Evolutionary conservation across 2,888 invertebrate species (phyloP).

Genomic region (Drosophila mercatorum): DNA sequence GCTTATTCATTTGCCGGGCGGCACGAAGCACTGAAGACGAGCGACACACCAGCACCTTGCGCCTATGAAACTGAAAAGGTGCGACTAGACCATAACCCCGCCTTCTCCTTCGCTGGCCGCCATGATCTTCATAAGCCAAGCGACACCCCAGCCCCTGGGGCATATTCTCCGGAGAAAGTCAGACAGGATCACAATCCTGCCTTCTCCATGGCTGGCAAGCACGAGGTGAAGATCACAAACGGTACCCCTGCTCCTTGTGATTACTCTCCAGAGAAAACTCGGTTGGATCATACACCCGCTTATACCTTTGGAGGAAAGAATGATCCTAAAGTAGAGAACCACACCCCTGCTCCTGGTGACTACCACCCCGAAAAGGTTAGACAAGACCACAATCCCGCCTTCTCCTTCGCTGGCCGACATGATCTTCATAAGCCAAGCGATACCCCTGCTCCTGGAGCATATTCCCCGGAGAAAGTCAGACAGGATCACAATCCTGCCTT

Average conservation of each 20-base stretch:
- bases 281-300: slow-evolving; percentile 84
- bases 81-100: slow-evolving; percentile 85
- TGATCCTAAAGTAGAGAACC: slow-evolving; percentile 81
- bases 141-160: slow-evolving; percentile 88
- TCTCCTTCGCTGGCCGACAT: neutral
- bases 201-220: slow-evolving; percentile 85
- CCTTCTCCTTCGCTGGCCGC: slow-evolving; percentile 88
- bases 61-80: slow-evolving; percentile 87
- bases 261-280: slow-evolving; percentile 86
- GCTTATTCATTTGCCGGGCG: slow-evolving; percentile 89
- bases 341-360: slow-evolving; percentile 88
- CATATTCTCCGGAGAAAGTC: slow-evolving; percentile 85
- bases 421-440: neutral
- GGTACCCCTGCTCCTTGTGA: slow-evolving; percentile 85
- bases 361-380: slow-evolving; percentile 86
- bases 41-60: slow-evolving; percentile 88
- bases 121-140: slow-evolving; percentile 86
- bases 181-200: slow-evolving; percentile 86
- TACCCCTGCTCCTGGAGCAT: neutral
- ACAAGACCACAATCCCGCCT: neutral
- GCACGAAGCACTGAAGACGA: slow-evolving; percentile 81
- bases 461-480: neutral
- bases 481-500: neutral
- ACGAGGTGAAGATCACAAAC: slow-evolving; percentile 77
- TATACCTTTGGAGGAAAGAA: slow-evolving; percentile 84